These are phyloP conservation scores for Danio choprae DNA, from an alignment of 2,797 vertebrate species.

Conservation along the genomic window DNA sequence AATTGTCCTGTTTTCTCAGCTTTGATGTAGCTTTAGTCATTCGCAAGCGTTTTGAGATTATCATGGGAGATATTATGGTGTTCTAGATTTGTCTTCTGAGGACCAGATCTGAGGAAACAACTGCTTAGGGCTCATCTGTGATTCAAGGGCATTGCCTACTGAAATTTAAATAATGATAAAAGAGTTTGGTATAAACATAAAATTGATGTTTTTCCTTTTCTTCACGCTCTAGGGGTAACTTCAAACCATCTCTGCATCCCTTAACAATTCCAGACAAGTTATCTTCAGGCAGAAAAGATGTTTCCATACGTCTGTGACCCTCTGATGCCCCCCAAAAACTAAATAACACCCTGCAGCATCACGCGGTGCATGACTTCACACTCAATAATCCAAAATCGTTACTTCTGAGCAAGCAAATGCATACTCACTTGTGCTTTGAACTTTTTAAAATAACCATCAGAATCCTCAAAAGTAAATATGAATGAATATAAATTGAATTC, in stretches of 20 bases:
- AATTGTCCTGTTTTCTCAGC: background rate
- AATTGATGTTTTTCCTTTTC: constrained; percentile 4
- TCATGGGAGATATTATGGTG: constrained; percentile 5
- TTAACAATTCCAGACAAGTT: background rate
- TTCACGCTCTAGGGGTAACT: constrained; percentile 1
- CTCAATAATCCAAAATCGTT: constrained; percentile 17
- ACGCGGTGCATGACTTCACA: background rate
- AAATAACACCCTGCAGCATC: constrained; percentile 6
- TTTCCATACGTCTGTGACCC: constrained; percentile 14
- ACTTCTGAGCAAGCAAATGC: background rate
- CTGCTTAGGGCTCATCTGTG: constrained; percentile 24
- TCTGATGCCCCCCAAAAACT: constrained; percentile 3
- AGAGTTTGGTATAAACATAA: constrained; percentile 9
- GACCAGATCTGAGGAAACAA: constrained; percentile 34
- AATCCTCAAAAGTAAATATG: background rate
- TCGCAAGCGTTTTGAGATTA: constrained; percentile 3
- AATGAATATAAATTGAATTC: background rate
- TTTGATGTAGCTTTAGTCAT: constrained; percentile 13
- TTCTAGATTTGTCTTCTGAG: background rate
- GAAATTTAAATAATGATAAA: constrained; percentile 47
- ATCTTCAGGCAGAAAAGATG: background rate
- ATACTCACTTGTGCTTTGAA: background rate
- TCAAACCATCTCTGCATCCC: background rate
- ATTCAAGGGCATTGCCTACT: constrained; percentile 33
- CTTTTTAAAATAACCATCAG: background rate